Evolutionary conservation across 2,888 invertebrate species (phyloP).

Genomic region (Heteromyza rotundicornis): DNA sequence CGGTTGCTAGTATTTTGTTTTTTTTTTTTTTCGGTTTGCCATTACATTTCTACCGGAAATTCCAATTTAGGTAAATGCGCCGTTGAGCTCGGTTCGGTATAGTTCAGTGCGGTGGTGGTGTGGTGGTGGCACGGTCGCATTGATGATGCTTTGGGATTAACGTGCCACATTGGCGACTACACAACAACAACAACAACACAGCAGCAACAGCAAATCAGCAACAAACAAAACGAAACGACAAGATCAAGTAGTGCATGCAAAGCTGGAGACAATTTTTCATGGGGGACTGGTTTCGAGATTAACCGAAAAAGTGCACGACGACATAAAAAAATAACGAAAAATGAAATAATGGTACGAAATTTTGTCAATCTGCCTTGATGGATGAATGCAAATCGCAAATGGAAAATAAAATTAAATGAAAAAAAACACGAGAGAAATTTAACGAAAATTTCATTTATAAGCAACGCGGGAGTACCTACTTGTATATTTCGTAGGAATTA

Average conservation of each 20-base stretch:
- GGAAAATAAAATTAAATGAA: neutral
- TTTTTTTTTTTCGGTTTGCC: too few species aligned
- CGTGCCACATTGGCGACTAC: constrained; percentile 18
- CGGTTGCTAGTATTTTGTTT: constrained; percentile 39
- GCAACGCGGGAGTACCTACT: neutral
- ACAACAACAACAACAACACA: constrained; percentile 11
- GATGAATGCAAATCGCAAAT: constrained; percentile 18
- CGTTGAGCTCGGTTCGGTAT: constrained; percentile 42
- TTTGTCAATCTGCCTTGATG: constrained; percentile 24
- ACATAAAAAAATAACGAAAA: neutral
- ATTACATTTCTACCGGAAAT: constrained; percentile 58
- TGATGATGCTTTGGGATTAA: constrained; percentile 21
- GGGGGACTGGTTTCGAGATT: constrained; percentile 24
- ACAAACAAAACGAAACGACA: constrained; percentile 34
- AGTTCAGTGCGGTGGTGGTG: constrained; percentile 22
- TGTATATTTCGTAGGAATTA: too few species aligned
- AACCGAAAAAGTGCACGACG: neutral
- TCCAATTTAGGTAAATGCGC: constrained; percentile 61
- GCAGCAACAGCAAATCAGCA: constrained; percentile 18
- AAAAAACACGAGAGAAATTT: constrained; percentile 15
- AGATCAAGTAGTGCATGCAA: constrained; percentile 50
- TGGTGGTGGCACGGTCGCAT: constrained; percentile 8
- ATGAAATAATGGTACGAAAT: constrained; percentile 4
- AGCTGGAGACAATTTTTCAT: constrained; percentile 40
- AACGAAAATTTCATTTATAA: constrained; percentile 27